Percentiles rank a stretch among this genome's conserved stretches.
These are phyloP conservation scores for Aplodontia rufa DNA, from an alignment of 2,113 vertebrate genomes.

Conservation along the genomic window DNA sequence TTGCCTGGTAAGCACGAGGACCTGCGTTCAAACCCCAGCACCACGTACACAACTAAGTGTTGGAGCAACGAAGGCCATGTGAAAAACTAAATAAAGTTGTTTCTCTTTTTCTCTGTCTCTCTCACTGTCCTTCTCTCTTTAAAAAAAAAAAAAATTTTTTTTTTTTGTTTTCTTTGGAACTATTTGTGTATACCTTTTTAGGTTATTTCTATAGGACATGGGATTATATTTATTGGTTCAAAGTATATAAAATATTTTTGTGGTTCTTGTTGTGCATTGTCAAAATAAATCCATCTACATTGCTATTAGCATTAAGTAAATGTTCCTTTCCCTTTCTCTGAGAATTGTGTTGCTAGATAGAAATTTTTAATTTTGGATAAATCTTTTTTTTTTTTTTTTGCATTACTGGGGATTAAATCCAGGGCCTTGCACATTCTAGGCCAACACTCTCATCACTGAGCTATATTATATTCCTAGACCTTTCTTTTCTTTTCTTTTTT, in stretches of 20 bases:
- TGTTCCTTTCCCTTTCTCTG: neutral
- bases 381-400: neutral
- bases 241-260: slow-evolving; percentile 14
- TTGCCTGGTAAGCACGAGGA: no score
- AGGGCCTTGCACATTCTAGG: neutral
- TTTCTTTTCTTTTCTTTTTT: no score
- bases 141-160: no score
- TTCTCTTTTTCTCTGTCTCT: no score
- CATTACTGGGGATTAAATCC: neutral
- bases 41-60: no score
- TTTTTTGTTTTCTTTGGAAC: neutral
- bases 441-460: no score
- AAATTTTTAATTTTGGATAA: neutral
- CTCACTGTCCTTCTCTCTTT: no score
- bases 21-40: no score
- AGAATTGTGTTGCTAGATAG: neutral
- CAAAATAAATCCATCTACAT: neutral
- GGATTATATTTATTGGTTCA: neutral
- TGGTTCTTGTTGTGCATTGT: neutral
- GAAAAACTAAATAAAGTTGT: no score
- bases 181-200: neutral
- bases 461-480: no score
- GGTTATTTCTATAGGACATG: neutral
- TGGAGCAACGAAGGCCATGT: no score
- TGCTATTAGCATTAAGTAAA: neutral